Conservation (phyloP, 2,888 invertebrate genomes). For the Caenorhabditis zanzibari region DNA sequence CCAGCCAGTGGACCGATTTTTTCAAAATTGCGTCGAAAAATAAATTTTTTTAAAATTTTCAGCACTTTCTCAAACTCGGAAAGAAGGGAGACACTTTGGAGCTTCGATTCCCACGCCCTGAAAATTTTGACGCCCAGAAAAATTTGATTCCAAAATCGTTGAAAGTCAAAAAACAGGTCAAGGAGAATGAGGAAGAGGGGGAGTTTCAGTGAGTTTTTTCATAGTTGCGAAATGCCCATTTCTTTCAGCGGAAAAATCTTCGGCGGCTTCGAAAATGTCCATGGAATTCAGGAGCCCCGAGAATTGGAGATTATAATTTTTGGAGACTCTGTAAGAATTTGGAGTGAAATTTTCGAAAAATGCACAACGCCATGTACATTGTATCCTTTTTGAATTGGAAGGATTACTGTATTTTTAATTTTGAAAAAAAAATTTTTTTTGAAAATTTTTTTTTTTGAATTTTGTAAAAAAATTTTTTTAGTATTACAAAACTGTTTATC, state of each 20-base stretch:
- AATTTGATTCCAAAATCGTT: background rate
- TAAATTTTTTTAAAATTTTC: slow-evolving; percentile 2
- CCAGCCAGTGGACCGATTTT: no score
- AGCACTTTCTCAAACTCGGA: slow-evolving; percentile 23
- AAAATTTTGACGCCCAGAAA: background rate
- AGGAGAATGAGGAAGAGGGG: background rate
- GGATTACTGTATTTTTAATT: no score
- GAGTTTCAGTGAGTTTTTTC: background rate
- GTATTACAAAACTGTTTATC: no score
- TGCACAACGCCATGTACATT: background rate
- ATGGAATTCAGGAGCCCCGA: slow-evolving; percentile 6
- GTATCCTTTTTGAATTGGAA: background rate
- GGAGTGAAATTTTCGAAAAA: background rate
- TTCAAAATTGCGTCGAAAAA: no score
- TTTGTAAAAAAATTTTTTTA: no score
- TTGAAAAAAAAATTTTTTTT: no score
- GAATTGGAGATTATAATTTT: background rate
- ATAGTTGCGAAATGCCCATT: background rate
- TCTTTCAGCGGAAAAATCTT: slow-evolving; percentile 30
- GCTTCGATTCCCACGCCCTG: background rate
- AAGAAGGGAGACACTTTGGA: background rate
- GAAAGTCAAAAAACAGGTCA: background rate
- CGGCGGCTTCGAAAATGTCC: slow-evolving; percentile 30
- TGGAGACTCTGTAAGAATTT: background rate
- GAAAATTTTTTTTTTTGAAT: no score